Base-by-base conservation (phyloP, 2,113 vertebrate species). In the Nannobrachium achirus region DNA sequence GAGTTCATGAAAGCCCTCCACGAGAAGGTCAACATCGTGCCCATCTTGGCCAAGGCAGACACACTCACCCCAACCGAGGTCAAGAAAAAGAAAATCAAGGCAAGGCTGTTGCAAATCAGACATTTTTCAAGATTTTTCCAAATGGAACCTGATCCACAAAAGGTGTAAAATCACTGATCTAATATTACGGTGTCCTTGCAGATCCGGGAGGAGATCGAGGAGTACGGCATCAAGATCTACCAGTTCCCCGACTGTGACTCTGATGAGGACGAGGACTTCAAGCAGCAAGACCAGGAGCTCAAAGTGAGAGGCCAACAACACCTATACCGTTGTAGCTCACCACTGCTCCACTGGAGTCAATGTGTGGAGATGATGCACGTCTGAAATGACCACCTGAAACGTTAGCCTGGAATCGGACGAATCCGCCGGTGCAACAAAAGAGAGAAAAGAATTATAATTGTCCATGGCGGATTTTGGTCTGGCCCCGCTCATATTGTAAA, bases 181-280 rank as follows among this genome's bases (percentile, higher is more conserved):
- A 33, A 33, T 33, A 33, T 5, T 5, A 4, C 6, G 25, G 3
- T 89, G 59, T 53, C 53, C 10, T 15, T 63, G 18, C 78, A 99
- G 98, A 98, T 99, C 78, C 93, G 95, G 52, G 95, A 98, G 58
- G 97, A 99, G 88, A 96, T 99, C 0, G 96, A 98, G 13, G 93
- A 89, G 52, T 99, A 94, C 0, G 96, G 96, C 3, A 99, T 99
- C 88, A 95, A 94, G 81, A 95, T 99, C 78, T 99, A 99, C 76
- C 96, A 99, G 61, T 99, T 99, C 73, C 97, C 98, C 0, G 97
- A 98, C 67, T 99, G 98, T 0, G 97, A 99, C 89, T 98, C 98
- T 0, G 98, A 99, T 0, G 96, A 99, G 67, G 97, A 99, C 16
- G 98, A 99, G 13, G 98, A 99, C 2, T 99, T 99, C 85, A 98